Base-by-base conservation (phyloP, 2,797 vertebrate genomes). In the Intellagama lesueurii region DNA sequence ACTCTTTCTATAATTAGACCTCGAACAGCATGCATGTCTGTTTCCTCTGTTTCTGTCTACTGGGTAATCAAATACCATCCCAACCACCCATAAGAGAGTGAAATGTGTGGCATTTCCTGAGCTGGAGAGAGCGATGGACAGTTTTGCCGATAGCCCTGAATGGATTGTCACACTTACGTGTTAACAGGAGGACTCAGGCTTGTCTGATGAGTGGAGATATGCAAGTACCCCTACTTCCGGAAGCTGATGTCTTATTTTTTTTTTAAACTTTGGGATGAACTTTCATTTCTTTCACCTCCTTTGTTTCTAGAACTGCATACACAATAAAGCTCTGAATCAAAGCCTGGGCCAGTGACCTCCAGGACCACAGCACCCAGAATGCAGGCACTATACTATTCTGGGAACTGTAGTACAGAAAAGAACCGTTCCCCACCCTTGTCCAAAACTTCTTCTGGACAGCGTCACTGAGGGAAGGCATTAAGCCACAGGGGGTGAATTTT, bases 11-110 rank as follows among this genome's bases (percentile, higher is more conserved):
- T n/a, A 76, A 56, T 76, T 26, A 40, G 35, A 40, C 19, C 85
- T 8, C 40, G 12, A 17, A 68, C 12, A 40, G 85, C 32, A n/a
- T 3, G 85, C 32, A n/a, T 3, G n/a, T 32, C 86, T 22, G 44
- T 22, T 75, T 80, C 73, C 14, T 0, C 0, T 0, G 0, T 0
- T 0, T 84, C 85, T 69, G 52, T 4, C 28, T 22, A 0, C 7
- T 0, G 32, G 40, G 0, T 5, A 0, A 26, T n/a, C 26, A 0
- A 0, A 3, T 2, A 0, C 47, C 7, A 2, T 5, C 72, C 0
- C 0, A n/a, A 4, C 8, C 1, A 7, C n/a, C 60, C 52, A 35
- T 35, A n/a, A 49, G 9, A 0, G 0, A 69, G 30, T 44, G 32
- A 44, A 84, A 92, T 56, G 75, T 17, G 12, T 1, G 30, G 69